These are phyloP conservation scores for Tenthredo amoena DNA, from an alignment of 2,888 invertebrate species.

Conservation along the genomic window DNA sequence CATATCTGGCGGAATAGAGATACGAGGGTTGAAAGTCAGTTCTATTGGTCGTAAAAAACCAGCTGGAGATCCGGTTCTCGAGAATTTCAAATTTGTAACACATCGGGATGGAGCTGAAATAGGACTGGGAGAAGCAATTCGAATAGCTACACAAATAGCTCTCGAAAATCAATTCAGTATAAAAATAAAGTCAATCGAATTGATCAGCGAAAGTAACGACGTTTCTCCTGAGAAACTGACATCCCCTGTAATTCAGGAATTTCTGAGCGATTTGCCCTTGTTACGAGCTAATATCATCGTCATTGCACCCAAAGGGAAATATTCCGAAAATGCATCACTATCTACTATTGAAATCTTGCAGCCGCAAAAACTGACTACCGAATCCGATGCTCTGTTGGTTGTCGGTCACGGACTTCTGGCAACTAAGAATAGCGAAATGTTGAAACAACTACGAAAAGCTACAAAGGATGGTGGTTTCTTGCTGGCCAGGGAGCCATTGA, in stretches of 20 bases:
- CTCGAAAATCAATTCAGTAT: conserved; percentile 5
- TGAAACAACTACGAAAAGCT: conserved; percentile 81
- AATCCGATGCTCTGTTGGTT: conserved; percentile 74
- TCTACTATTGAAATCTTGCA: conserved; percentile 80
- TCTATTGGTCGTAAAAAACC: conserved; percentile 86
- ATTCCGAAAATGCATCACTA: conserved; percentile 79
- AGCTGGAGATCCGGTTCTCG: conserved; percentile 87
- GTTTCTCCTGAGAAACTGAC: conserved; percentile 7
- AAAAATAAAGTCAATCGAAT: conserved; percentile 8
- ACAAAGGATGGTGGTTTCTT: conserved; percentile 85
- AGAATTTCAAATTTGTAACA: conserved; percentile 87
- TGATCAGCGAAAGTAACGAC: background rate
- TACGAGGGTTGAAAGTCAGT: conserved; percentile 88
- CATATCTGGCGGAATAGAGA: conserved; percentile 88
- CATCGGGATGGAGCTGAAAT: conserved; percentile 77
- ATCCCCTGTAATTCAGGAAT: conserved; percentile 4
- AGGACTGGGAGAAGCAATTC: conserved; percentile 72
- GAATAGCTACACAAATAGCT: conserved; percentile 34
- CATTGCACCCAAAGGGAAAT: conserved; percentile 69
- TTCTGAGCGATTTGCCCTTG: conserved; percentile 27
- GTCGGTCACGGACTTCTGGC: conserved; percentile 83
- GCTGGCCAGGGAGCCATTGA: conserved; percentile 82
- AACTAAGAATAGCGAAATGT: conserved; percentile 78
- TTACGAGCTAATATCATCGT: conserved; percentile 71
- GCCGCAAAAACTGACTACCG: conserved; percentile 79